phyloP scores from a whole-genome alignment of 2,888 invertebrate genomes.

The Platycheirus albimanus region DNA sequence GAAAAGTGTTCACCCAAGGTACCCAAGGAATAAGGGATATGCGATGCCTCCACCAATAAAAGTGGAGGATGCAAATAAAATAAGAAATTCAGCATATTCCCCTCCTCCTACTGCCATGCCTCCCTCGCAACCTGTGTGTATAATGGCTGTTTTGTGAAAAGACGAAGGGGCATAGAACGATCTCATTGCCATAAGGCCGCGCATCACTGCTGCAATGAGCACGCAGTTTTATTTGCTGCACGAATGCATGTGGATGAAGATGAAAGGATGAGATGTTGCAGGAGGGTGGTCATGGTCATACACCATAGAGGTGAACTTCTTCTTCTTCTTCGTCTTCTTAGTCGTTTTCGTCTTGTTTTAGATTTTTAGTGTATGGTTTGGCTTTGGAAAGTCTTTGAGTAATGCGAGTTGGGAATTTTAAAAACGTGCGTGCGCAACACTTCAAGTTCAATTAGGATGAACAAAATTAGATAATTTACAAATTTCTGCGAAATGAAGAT shows the following conservation, averaged over 20 bases:
- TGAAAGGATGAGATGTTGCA: slow-evolving; percentile 43
- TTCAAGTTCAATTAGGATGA: slow-evolving; percentile 57
- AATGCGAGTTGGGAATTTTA: slow-evolving; percentile 48
- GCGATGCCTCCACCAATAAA: slow-evolving; percentile 42
- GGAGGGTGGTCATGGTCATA: slow-evolving; percentile 38
- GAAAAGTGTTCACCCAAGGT: slow-evolving; percentile 55
- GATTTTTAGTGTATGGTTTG: neutral
- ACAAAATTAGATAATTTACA: slow-evolving; percentile 53
- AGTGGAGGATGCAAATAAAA: slow-evolving; percentile 33
- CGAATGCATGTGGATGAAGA: slow-evolving; percentile 43
- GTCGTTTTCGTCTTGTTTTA: neutral
- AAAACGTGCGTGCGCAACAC: slow-evolving; percentile 55
- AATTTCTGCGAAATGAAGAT: slow-evolving; percentile 51
- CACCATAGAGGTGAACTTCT: slow-evolving; percentile 66
- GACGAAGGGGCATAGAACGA: slow-evolving; percentile 15
- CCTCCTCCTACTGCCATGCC: neutral
- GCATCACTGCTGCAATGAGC: slow-evolving; percentile 53
- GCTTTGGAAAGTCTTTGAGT: neutral
- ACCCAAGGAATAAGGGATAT: slow-evolving; percentile 15
- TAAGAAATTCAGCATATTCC: neutral
- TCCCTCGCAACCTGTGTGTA: slow-evolving; percentile 20
- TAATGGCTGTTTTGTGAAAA: slow-evolving; percentile 41
- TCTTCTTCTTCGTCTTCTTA: neutral
- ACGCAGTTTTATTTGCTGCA: slow-evolving; percentile 70
- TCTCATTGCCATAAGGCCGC: slow-evolving; percentile 46